Evolutionary conservation across 2,113 vertebrate species (phyloP).

Genomic region (Alaudala cheleensis): DNA sequence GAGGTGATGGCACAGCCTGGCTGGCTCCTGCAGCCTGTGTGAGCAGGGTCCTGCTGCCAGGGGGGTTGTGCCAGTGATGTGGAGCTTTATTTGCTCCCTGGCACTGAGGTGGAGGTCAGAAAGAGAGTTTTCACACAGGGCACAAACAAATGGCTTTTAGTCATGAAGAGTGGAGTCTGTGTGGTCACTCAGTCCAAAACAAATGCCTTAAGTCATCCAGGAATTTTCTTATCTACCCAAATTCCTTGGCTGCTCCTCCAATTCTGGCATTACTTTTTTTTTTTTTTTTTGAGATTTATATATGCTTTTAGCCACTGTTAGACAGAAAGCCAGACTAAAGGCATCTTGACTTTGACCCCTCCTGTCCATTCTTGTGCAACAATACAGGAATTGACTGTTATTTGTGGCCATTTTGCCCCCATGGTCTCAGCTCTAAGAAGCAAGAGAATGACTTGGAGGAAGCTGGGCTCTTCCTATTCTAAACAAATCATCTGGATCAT

Average conservation of each 20-base stretch:
- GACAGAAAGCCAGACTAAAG: slow-evolving; percentile 1
- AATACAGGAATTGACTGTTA: neutral
- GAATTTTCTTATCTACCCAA: slow-evolving; percentile 43
- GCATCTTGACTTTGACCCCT: neutral
- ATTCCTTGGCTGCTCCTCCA: slow-evolving; percentile 22
- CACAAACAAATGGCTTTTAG: neutral
- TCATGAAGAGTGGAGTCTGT: neutral
- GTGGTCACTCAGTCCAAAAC: neutral
- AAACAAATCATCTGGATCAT: neutral
- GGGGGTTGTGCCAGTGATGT: neutral
- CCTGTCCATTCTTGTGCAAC: slow-evolving; percentile 1
- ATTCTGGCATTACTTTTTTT: neutral
- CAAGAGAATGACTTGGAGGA: neutral
- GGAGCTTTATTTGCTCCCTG: neutral
- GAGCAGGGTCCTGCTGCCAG: neutral
- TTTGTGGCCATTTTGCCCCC: neutral
- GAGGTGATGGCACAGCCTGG: neutral
- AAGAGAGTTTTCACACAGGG: neutral
- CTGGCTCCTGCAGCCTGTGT: neutral
- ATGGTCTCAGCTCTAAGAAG: neutral
- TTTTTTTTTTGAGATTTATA: slow-evolving; percentile 19
- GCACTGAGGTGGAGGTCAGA: neutral
- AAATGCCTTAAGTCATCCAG: neutral
- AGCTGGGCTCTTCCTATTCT: neutral
- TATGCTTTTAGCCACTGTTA: slow-evolving; percentile 7